Evolutionary conservation across 2,113 vertebrate genomes (phyloP), one percentile per base, ranked within the genome.

Genomic region (Neofelis nebulosa): DNA sequence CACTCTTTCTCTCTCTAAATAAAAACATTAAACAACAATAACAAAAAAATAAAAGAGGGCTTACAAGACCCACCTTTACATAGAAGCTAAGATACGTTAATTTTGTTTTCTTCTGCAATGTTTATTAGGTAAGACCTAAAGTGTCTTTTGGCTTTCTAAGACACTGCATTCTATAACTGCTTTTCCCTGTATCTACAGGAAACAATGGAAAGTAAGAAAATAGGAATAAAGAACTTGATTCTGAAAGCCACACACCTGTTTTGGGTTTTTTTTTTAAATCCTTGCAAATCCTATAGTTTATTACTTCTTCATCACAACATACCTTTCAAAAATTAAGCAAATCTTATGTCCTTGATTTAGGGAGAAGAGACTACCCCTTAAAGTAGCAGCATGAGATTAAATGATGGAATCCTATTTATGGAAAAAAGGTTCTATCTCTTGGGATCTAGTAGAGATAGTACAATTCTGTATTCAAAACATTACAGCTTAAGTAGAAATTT

Each of bases 261-360:
- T 50, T 63, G 21, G 45, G 1, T 45, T 45, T 45, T 45, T 25
- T 12, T 52, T 50, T 52, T 18, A 9, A 92, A 45, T 71, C 41
- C 73, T 45, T 91, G 13, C 36, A 52, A 96, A 90, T 45, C 27
- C 25, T 36, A 9, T 57, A 48, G n/a, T 55, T 94, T 85, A 41
- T 78, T 48, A 89, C 48, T 94, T 84, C 38, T 91, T 87, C 82
- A 96, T 69, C 52, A 36, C 45, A 91, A 74, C 45, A 74, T 91
- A 91, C 25, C 12, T 29, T 66, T 65, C 45, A 86, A 85, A 91
- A 94, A 36, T 36, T 79, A 94, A 85, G 50, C 45, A 73, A 66
- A 86, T 19, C 66, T 45, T 65, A 74, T 36, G 41, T 66, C 36
- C 31, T 66, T 81, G 23, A 91, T 29, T 84, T 90, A 78, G 50